Evolutionary conservation across 2,888 invertebrate species (phyloP).

Genomic region (Acanthococcus lagerstroemiae): DNA sequence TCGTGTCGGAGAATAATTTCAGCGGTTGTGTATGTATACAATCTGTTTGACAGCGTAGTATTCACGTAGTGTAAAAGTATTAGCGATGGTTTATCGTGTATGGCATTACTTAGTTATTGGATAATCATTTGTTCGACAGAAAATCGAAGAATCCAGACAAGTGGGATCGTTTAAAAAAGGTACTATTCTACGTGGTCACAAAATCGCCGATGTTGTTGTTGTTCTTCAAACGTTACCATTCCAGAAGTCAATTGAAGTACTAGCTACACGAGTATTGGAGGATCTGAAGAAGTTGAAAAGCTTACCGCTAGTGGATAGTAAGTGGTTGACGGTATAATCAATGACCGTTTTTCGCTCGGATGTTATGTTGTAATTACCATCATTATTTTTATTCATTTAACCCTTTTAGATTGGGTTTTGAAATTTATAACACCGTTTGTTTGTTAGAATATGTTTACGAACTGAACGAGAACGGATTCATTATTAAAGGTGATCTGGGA

Average conservation of each 20-base stretch:
- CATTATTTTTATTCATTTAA: no score
- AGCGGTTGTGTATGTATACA: constrained; percentile 84
- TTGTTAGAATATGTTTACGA: constrained; percentile 30
- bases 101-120: background rate
- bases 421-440: no score
- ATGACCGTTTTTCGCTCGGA: background rate
- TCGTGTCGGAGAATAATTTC: constrained; percentile 86
- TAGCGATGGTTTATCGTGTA: no score
- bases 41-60: background rate
- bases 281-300: constrained; percentile 44
- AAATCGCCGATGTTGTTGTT: constrained; percentile 92
- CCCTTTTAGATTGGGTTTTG: background rate
- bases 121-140: constrained; percentile 45
- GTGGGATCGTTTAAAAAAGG: constrained; percentile 98
- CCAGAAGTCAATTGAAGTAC: constrained; percentile 84
- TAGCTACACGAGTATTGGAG: constrained; percentile 76
- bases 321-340: background rate
- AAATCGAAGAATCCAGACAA: constrained; percentile 87
- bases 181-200: constrained; percentile 90
- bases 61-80: no score
- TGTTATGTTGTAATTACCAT: no score
- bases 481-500: constrained; percentile 26
- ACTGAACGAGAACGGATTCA: constrained; percentile 31
- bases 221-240: constrained; percentile 93
- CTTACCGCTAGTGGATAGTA: constrained; percentile 12